Base-by-base conservation (phyloP, 2,113 vertebrate species). In the Oryzias melastigma region DNA sequence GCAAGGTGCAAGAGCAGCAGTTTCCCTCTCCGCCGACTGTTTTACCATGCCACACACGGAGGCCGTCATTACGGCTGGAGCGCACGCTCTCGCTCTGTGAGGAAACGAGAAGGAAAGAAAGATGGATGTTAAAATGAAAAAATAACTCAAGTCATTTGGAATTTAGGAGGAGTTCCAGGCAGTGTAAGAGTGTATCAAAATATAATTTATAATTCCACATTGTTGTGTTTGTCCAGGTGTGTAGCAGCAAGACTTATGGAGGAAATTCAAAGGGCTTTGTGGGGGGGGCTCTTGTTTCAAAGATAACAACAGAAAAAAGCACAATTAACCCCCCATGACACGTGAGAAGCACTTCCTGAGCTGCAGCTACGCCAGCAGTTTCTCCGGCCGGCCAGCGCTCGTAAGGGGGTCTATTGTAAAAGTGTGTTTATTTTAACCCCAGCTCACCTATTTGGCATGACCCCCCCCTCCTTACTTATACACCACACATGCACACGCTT, bases 211-310 rank as follows among this genome's bases (percentile, higher is more conserved):
- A 51, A 74, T 61, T 56, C 50, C 19, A 58, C 50, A 66, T 81
- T 84, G 80, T 87, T 80, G 75, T 86, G 74, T 87, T 90, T 86
- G 75, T 86, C 73, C 85, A 91, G 86, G 88, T 90, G 88, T 29
- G 58, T 16, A 61, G 60, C 73, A 66, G 61, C 52, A 66, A 27
- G 52, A 40, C 56, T 65, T 59, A 7, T 13, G 47, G 50, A 58
- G 58, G 63, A 65, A 7, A 20, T 52, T 66, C 12, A 0, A 71
- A 75, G 55, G 49, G 62, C 66, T 77, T 67, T 77, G 71, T 69
- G 52, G 70, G 83, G 67, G 78, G 84, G 78, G 17, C 73, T 88
- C 81, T 69, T 42, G 47, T 91, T 91, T 78, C 90, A 85, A 91
- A 84, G 77, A 91, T 89, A 91, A 91, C 82, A 90, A 62, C n/a